phyloP scores from a whole-genome alignment of 2,113 vertebrate species.

The Gracilinanus agilis region DNA sequence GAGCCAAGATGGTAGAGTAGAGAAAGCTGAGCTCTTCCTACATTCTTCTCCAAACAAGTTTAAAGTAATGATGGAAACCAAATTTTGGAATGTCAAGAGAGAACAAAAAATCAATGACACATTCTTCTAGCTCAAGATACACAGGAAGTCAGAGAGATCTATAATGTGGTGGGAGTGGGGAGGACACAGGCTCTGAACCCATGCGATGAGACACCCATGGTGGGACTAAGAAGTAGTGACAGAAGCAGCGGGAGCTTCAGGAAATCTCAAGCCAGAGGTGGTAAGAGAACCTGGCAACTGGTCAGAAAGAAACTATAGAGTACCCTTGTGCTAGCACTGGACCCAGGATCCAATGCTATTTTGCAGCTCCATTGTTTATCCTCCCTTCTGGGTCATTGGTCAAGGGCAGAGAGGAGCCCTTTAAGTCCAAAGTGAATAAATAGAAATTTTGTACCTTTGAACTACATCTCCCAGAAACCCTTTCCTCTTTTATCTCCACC shows the following conservation, averaged over 20 bases:
- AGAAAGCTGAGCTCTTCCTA: background rate
- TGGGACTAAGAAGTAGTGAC: background rate
- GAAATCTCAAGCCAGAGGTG: background rate
- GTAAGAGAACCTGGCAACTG: background rate
- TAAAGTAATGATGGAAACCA: background rate
- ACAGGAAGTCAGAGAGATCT: background rate
- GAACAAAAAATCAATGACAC: background rate
- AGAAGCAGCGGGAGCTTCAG: background rate
- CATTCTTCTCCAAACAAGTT: background rate
- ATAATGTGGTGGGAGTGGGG: background rate
- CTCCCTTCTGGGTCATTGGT: background rate
- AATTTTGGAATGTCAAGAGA: background rate
- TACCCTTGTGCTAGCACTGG: background rate
- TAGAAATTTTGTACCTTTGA: too few relatives aligned
- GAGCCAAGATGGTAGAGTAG: background rate
- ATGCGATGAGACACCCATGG: background rate
- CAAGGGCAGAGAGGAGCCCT: background rate
- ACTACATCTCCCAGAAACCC: too few relatives aligned
- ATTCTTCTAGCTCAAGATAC: background rate
- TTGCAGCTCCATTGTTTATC: background rate
- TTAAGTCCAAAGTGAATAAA: background rate
- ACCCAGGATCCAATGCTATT: background rate
- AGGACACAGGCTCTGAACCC: background rate
- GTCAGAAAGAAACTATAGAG: background rate
- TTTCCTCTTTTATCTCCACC: too few relatives aligned